Evolutionary conservation across 2,888 invertebrate species (phyloP).

Genomic region (Epistrophella euchroma): DNA sequence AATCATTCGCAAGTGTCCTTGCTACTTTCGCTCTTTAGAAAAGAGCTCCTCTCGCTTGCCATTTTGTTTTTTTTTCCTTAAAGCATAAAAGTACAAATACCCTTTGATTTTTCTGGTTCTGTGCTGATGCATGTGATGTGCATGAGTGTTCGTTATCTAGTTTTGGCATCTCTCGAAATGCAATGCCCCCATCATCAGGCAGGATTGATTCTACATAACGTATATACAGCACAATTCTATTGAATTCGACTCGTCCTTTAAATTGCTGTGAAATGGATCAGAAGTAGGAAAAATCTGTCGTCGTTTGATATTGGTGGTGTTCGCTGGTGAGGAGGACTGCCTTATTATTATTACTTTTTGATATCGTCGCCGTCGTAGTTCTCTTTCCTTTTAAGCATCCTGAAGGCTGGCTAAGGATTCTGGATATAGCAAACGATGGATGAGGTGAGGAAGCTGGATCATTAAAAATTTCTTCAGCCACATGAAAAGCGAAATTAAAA

Average conservation of each 20-base stretch:
- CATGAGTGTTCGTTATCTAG: conserved; percentile 49
- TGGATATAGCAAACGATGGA: conserved; percentile 10
- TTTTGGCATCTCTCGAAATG: conserved; percentile 62
- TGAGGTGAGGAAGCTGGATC: conserved; percentile 45
- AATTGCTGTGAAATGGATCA: conserved; percentile 50
- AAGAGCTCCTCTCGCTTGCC: conserved; percentile 5
- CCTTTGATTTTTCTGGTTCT: conserved; percentile 43
- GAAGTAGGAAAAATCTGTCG: conserved; percentile 47
- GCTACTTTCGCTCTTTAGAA: conserved; percentile 44
- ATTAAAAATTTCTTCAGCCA: conserved; percentile 63
- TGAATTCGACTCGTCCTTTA: conserved; percentile 42
- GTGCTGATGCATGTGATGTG: conserved; percentile 17
- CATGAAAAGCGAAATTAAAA: conserved; percentile 59
- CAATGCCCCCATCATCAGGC: conserved; percentile 17
- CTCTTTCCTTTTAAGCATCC: no score
- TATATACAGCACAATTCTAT: conserved; percentile 18
- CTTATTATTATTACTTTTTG: conserved; percentile 56
- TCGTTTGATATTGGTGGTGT: conserved; percentile 36
- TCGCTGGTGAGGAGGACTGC: conserved; percentile 9
- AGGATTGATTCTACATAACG: conserved; percentile 1
- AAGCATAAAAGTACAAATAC: conserved; percentile 52
- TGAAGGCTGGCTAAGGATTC: neutral
- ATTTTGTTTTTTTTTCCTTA: neutral
- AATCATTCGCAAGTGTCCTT: conserved; percentile 69
- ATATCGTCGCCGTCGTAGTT: conserved; percentile 36